Base-by-base conservation (phyloP, 2,797 vertebrate species). In the Nothura maculosa region DNA sequence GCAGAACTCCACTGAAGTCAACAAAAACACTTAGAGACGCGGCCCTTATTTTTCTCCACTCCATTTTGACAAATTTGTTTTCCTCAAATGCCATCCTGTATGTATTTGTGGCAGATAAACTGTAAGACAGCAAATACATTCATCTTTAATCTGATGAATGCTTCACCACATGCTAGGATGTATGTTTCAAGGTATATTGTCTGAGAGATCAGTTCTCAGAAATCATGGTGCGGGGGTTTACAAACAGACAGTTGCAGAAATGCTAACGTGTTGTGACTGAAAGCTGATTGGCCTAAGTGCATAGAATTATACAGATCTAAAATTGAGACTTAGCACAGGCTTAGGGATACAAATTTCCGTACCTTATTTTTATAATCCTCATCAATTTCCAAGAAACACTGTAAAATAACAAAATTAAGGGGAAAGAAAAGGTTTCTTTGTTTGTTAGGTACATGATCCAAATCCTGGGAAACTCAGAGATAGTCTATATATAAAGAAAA, bases 131-230 rank as follows among this genome's bases (percentile, higher is more conserved):
- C 69, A 78, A 89, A 89, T 6, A 43, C 79, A 40, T 74, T 92
- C 86, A 38, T 92, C 91, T 93, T 88, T 94, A 63, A 88, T 93
- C 92, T 85, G 72, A 69, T 16, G n/a, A 12, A n/a, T n/a, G 47
- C 66, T 89, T 73, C 73, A 34, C 58, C 38, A 45, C 77, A 83
- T 72, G 9, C 77, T 55, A 94, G 81, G 74, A n/a, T 91, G 54
- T 69, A 66, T 91, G 70, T 89, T 96, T 93, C 81, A 66, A 47
- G 74, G 76, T 84, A 28, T 70, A 77, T 43, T 90, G 85, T 93
- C 93, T 95, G 91, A 60, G 54, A 91, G 19, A 86, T 84, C 63
- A 66, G 73, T 85, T 96, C 85, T 93, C 92, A 69, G 89, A 90
- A 79, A 89, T n/a, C 14, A 4, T 25, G 43, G 40, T 47, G 47